Conservation (phyloP, 2,113 vertebrate species). For the Hemichromis elongatus region DNA sequence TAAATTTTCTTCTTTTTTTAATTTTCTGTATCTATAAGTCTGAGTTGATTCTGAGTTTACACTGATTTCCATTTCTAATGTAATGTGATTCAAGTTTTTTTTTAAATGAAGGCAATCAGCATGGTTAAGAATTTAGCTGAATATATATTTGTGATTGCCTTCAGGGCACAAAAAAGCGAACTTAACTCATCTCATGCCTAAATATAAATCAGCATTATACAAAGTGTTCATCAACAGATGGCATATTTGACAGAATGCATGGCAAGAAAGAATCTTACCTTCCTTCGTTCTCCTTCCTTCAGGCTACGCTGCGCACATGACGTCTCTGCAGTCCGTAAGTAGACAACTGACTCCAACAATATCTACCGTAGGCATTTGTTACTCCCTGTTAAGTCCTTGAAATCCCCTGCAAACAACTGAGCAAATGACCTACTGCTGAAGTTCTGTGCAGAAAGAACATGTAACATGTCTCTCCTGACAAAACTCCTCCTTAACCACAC, state of each 20-base stretch:
- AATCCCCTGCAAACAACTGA: slow-evolving; percentile 62
- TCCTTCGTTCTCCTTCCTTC: neutral
- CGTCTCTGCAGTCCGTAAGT: slow-evolving; percentile 35
- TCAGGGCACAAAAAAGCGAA: neutral
- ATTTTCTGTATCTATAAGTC: neutral
- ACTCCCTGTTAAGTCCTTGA: slow-evolving; percentile 59
- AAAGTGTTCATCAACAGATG: neutral
- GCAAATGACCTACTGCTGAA: slow-evolving; percentile 33
- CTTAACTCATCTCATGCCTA: neutral
- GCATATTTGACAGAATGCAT: neutral
- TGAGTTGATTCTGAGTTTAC: neutral
- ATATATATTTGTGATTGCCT: neutral
- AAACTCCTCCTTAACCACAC: slow-evolving; percentile 47
- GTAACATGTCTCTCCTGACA: slow-evolving; percentile 55
- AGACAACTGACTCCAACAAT: slow-evolving; percentile 44
- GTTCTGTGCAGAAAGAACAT: slow-evolving; percentile 36
- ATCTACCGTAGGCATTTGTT: slow-evolving; percentile 54
- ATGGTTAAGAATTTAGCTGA: neutral
- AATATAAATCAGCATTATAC: neutral
- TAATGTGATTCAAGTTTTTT: neutral
- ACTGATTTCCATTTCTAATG: neutral
- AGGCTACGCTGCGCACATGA: neutral
- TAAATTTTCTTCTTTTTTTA: neutral
- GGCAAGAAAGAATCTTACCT: slow-evolving; percentile 30
- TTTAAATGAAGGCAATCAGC: neutral